These are phyloP conservation scores for Lepetodrilus schrolli DNA, from an alignment of 2,888 invertebrate genomes.

Conservation along the genomic window DNA sequence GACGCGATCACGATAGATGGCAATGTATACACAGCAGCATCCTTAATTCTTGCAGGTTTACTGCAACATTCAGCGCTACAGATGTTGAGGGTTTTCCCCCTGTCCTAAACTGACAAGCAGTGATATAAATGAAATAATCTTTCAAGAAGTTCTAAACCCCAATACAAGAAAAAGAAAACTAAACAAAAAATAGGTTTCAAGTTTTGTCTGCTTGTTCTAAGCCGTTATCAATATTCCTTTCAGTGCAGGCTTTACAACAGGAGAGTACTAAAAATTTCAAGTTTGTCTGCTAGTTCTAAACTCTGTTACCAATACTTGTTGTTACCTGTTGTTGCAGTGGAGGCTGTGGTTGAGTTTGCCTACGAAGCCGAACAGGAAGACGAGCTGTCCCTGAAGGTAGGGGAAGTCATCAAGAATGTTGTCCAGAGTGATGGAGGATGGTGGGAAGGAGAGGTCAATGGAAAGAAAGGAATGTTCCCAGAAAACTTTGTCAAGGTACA, in stretches of 20 bases:
- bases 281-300: neutral
- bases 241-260: neutral
- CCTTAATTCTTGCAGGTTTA: too few species aligned
- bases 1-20: too few species aligned
- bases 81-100: too few species aligned
- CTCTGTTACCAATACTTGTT: neutral
- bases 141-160: too few species aligned
- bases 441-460: constrained; percentile 91
- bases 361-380: constrained; percentile 85
- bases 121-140: too few species aligned
- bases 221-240: neutral
- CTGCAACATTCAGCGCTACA: too few species aligned
- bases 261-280: neutral
- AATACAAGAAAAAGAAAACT: too few species aligned
- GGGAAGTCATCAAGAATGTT: constrained; percentile 88
- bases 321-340: constrained; percentile 73
- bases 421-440: constrained; percentile 87
- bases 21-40: too few species aligned
- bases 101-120: too few species aligned
- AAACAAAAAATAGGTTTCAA: too few species aligned
- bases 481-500: constrained; percentile 87
- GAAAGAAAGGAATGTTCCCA: constrained; percentile 91
- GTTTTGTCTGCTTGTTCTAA: too few species aligned
- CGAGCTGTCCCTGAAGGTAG: constrained; percentile 87
- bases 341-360: constrained; percentile 90